Evolutionary conservation across 2,113 vertebrate genomes (phyloP).

Genomic region (Chitala chitala): DNA sequence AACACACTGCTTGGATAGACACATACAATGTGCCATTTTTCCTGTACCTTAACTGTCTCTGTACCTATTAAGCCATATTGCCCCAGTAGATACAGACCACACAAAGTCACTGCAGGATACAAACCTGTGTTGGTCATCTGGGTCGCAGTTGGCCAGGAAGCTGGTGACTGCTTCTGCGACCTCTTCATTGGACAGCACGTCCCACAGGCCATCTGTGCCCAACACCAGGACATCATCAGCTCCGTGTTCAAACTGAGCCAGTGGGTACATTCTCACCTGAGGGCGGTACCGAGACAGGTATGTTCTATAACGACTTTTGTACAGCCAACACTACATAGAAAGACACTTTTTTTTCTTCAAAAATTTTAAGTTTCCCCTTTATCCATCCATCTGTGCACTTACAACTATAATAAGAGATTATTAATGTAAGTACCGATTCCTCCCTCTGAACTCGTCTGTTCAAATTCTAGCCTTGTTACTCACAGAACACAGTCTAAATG

Average conservation of each 20-base stretch:
- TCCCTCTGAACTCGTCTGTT: not conserved
- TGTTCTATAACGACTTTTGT: not conserved
- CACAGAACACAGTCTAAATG: not conserved
- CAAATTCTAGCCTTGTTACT: not conserved
- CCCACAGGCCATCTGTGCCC: conserved; percentile 95
- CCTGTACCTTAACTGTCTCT: no score
- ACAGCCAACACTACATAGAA: not conserved
- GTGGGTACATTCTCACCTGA: conserved; percentile 85
- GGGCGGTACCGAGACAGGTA: not conserved
- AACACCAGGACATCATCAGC: conserved; percentile 86
- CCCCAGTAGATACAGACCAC: conserved; percentile 11
- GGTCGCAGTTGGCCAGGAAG: conserved; percentile 93
- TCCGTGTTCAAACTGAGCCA: conserved; percentile 75
- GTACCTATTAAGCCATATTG: no score
- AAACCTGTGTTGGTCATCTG: conserved; percentile 90
- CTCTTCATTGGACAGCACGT: conserved; percentile 92
- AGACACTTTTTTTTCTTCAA: not conserved
- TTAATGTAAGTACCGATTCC: no score
- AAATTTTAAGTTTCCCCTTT: not conserved
- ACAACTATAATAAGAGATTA: no score
- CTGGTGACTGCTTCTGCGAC: conserved; percentile 81
- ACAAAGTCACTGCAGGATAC: conserved; percentile 27
- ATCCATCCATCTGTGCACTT: no score
- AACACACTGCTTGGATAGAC: no score
- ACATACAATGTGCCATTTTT: no score